Percentiles rank a stretch among this genome's conserved stretches.
Conservation (phyloP, 2,888 invertebrate species). For the Tipula helvola region DNA sequence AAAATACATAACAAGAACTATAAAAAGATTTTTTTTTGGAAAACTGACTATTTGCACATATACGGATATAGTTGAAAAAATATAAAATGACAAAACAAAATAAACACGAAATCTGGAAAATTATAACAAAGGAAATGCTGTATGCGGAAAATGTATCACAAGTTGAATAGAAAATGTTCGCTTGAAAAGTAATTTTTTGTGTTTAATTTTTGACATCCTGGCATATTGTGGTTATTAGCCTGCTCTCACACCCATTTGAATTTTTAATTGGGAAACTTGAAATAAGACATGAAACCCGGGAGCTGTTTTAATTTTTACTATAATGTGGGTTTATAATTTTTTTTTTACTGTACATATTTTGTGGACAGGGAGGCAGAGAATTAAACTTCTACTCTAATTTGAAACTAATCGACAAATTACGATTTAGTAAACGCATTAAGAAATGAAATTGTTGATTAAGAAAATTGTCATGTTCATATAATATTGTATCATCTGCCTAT, state of each 20-base stretch:
- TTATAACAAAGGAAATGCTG: neutral
- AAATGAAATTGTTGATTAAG: no score
- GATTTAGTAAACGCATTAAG: no score
- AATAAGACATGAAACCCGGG: no score
- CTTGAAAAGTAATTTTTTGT: neutral
- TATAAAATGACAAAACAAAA: neutral
- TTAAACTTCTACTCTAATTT: no score
- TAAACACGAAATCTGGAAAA: neutral
- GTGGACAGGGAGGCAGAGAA: no score
- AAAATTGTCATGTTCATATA: no score
- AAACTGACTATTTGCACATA: neutral
- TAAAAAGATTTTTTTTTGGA: neutral
- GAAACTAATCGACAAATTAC: no score
- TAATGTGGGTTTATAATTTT: no score
- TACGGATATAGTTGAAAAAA: neutral
- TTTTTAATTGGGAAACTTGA: no score
- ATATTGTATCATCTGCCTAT: no score
- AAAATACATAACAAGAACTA: neutral
- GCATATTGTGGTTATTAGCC: neutral
- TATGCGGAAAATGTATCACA: neutral
- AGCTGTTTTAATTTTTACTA: no score
- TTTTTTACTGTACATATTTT: no score
- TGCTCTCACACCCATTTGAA: neutral
- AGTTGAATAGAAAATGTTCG: neutral
- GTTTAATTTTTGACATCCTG: neutral